Evolutionary conservation across 1,140 invertebrate genomes (phyloP).

Genomic region (Neuroterus valhalla): DNA sequence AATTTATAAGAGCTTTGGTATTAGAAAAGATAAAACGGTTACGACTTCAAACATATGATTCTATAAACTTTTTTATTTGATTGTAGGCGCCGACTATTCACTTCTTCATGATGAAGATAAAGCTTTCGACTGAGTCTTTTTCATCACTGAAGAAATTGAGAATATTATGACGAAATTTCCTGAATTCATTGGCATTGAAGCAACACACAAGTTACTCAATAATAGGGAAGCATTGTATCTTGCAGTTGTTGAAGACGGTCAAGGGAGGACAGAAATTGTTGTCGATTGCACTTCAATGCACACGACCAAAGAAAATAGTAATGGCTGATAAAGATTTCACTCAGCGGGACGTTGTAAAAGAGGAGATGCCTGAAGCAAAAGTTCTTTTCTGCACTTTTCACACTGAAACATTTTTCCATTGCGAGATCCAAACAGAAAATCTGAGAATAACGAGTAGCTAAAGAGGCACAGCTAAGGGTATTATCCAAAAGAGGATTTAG

Average conservation of each 20-base stretch:
- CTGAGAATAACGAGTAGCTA: slow-evolving; percentile 20
- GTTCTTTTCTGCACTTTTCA: slow-evolving; percentile 43
- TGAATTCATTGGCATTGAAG: slow-evolving; percentile 33
- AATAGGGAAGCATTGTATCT: background rate
- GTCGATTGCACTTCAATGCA: background rate
- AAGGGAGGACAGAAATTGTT: slow-evolving; percentile 27
- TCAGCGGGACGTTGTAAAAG: slow-evolving; percentile 21
- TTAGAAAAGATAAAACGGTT: background rate
- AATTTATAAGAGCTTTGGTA: too few species aligned
- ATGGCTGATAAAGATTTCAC: slow-evolving; percentile 44
- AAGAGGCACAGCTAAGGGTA: slow-evolving; percentile 9
- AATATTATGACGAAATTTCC: too few species aligned
- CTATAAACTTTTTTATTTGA: background rate
- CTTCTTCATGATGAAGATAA: too few species aligned
- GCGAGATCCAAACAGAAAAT: slow-evolving; percentile 19
- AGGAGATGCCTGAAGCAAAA: slow-evolving; percentile 36
- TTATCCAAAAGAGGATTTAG: slow-evolving; percentile 47
- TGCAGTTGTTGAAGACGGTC: slow-evolving; percentile 29
- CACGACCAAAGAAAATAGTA: slow-evolving; percentile 27
- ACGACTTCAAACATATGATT: background rate
- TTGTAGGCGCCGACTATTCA: background rate
- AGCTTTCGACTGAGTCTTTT: too few species aligned
- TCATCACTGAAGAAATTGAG: too few species aligned
- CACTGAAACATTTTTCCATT: slow-evolving; percentile 33
- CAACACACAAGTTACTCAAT: slow-evolving; percentile 35